phyloP scores from a whole-genome alignment of 2,888 invertebrate species.

The Macaria notata region DNA sequence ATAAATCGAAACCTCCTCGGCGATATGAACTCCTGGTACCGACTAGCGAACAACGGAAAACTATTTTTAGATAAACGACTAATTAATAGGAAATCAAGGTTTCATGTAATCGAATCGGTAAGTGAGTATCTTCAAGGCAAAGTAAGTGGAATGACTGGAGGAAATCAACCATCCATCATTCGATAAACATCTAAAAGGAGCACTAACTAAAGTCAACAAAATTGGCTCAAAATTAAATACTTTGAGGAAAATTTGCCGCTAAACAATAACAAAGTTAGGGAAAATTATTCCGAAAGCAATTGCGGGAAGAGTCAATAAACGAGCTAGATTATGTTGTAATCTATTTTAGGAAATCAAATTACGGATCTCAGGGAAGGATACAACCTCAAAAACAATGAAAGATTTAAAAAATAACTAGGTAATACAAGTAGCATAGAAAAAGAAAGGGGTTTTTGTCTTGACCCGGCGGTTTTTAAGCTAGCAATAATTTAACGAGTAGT shows the following conservation, averaged over 20 bases:
- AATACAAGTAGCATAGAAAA: no score
- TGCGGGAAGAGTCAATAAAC: conserved; percentile 7
- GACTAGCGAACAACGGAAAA: conserved; percentile 25
- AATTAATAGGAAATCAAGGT: neutral
- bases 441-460: no score
- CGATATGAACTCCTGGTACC: conserved; percentile 68
- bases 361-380: neutral
- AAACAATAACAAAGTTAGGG: conserved; percentile 14
- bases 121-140: neutral
- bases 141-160: conserved; percentile 13
- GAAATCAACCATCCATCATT: conserved; percentile 6
- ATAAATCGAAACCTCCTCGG: conserved; percentile 48
- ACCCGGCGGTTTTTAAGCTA: no score
- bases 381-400: no score
- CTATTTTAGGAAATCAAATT: conserved; percentile 8
- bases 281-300: conserved; percentile 13
- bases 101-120: no score
- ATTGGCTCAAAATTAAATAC: conserved; percentile 5
- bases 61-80: neutral
- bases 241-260: conserved; percentile 7
- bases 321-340: conserved; percentile 3
- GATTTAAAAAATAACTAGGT: no score
- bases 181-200: conserved; percentile 12
- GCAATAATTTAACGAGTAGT: no score
- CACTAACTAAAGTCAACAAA: conserved; percentile 9